Base-by-base conservation (phyloP, 2,113 vertebrate species). In the Platichthys stellatus region DNA sequence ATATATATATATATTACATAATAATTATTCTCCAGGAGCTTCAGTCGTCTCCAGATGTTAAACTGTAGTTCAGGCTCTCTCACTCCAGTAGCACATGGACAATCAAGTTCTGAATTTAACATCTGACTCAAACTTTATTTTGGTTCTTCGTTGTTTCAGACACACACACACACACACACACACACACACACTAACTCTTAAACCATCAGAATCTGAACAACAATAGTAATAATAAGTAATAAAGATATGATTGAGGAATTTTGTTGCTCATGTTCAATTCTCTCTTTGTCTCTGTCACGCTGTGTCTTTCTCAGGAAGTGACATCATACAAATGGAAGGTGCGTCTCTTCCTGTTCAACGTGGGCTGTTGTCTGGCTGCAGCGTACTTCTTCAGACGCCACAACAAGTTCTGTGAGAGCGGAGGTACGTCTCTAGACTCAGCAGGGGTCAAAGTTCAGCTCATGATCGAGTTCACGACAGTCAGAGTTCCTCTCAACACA, bases 361-460 rank as follows among this genome's bases (percentile, higher is more conserved):
- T 96, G 70, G 0, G 90, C 89, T 93, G 94, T 0, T 97, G 95
- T 5, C 12, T 85, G 0, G 81, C 91, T 0, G 96, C 97, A 0
- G 76, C 91, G 0, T 95, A 95, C 1, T 96, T 96, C 89, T 99
- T 94, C 92, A 93, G 94, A 82, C 95, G 97, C 60, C 98, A 99
- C 95, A 99, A 98, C 91, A 93, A 92, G 74, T 96, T 95, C 85
- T 99, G 98, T 43, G 94, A 97, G 74, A 66, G 93, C 0, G 97
- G 97, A 96, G 95, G 98, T 99, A 86, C 94, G 95, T 13, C 40
- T 66, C 17, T 5, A 4, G 2, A 47, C 14, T 47, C 45, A 1
- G 15, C 45, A 47, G 13, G 26, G 26, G 26, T 28, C 26, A 28
- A 31, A 31, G 6, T 18, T 49, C 45, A 5, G 14, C 5, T 17